Conservation (phyloP, 2,888 invertebrate genomes). For the Hesperia comma region DNA sequence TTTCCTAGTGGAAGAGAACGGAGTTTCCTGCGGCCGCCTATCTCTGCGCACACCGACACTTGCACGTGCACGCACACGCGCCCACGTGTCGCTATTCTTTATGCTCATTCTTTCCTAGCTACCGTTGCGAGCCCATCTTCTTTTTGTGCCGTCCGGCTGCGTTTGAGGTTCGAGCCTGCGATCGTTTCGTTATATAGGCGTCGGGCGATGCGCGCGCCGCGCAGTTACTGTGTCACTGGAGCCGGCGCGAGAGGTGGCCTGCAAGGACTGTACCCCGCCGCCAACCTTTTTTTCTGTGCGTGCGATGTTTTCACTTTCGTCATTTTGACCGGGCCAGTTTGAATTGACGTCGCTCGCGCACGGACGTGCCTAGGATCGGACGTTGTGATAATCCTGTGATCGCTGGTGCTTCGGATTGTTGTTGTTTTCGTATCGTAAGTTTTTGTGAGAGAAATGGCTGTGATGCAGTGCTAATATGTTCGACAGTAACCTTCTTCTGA, state of each 20-base stretch:
- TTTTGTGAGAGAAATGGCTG: conserved; percentile 79
- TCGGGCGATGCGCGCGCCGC: conserved; percentile 77
- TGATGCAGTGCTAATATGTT: conserved; percentile 83
- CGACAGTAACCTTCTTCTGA: conserved; percentile 78
- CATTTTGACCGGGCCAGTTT: conserved; percentile 84
- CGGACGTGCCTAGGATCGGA: conserved; percentile 79
- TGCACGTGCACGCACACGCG: conserved; percentile 78
- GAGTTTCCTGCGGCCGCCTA: conserved; percentile 84
- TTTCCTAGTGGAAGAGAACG: conserved; percentile 85
- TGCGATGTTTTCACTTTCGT: conserved; percentile 84
- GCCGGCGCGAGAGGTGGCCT: conserved; percentile 80
- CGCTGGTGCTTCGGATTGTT: conserved; percentile 78
- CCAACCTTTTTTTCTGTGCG: conserved; percentile 81
- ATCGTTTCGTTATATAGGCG: conserved; percentile 81
- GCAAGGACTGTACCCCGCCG: conserved; percentile 80
- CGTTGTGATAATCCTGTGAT: conserved; percentile 80
- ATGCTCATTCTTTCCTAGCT: conserved; percentile 80
- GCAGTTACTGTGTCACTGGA: conserved; percentile 82
- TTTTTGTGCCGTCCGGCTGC: conserved; percentile 77
- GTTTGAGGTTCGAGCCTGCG: conserved; percentile 75
- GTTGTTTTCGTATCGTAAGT: conserved; percentile 59
- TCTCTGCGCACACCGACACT: conserved; percentile 78
- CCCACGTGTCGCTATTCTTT: conserved; percentile 79
- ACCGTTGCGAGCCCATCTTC: conserved; percentile 80
- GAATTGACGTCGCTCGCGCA: conserved; percentile 82